Percentiles rank a stretch among this genome's conserved stretches.
Conservation (phyloP, 2,797 vertebrate species). For the Micromesistius poutassou region DNA sequence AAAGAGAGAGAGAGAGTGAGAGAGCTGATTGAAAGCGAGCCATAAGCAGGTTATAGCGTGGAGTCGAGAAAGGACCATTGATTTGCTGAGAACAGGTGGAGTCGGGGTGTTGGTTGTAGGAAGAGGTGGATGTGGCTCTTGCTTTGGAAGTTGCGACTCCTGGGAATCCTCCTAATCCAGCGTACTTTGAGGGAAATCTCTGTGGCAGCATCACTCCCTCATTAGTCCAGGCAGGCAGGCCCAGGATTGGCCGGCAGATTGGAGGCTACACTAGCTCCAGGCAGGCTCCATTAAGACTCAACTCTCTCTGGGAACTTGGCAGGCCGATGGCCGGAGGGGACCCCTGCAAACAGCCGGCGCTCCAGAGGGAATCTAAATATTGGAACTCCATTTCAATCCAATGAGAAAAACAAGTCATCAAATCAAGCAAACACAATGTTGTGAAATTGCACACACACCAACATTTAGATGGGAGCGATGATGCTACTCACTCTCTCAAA, state of each 20-base stretch:
- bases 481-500: no score
- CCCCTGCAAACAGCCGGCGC: conserved; percentile 46
- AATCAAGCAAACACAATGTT: conserved; percentile 9
- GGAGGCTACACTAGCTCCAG: conserved; percentile 57
- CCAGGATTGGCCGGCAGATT: conserved; percentile 55
- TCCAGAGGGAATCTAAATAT: conserved; percentile 31
- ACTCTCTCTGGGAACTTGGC: conserved; percentile 37
- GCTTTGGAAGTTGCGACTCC: conserved; percentile 36
- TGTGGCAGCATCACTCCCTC: conserved; percentile 56
- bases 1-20: conserved; percentile 32
- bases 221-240: conserved; percentile 58
- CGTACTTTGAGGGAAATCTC: conserved; percentile 59
- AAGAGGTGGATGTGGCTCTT: conserved; percentile 38
- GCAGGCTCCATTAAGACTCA: conserved; percentile 60
- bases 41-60: conserved; percentile 45
- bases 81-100: conserved; percentile 36
- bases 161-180: conserved; percentile 64
- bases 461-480: no score
- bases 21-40: conserved; percentile 33
- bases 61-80: conserved; percentile 52
- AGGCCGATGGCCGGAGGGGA: conserved; percentile 41
- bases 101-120: conserved; percentile 36
- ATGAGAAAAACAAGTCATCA: conserved; percentile 17
- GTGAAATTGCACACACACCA: no score
- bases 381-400: conserved; percentile 17